Evolutionary conservation across 2,888 invertebrate species (phyloP), one percentile per base, ranked within the genome.

Genomic region (Nematopogon swammerdamellus): DNA sequence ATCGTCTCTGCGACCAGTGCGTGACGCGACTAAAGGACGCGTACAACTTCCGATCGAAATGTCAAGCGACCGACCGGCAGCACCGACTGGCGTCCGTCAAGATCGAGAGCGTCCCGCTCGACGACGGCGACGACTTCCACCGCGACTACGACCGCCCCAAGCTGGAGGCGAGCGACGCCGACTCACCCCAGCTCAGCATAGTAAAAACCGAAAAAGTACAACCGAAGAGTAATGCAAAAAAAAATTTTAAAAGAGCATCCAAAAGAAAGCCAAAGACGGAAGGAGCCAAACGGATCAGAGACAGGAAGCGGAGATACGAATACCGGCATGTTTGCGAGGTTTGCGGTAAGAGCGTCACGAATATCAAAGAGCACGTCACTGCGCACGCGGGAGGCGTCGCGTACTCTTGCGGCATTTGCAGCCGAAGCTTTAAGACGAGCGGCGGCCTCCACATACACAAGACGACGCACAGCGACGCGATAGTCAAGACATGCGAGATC

Each of bases 251-350:
- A 51, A 58, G 54, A 48, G 55, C 55, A 1, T 51, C 51, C 4
- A 36, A 36, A 14, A 14, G 8, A 14, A 36, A 36, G 11, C 36
- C 36, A 8, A 36, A 36, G 14, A 18, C 18, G 20, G 18, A n/a
- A 49, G 44, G 16, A 49, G 18, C 18, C n/a, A 49, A 47, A 47
- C 16, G 47, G 36, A n/a, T n/a, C n/a, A n/a, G n/a, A n/a, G n/a
- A n/a, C n/a, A n/a, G n/a, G n/a, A 57, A 54, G 46, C 65, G 60
- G 48, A 60, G 56, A 49, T 79, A 79, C 53, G 65, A 71, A 47
- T 80, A 80, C 51, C 69, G 66, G 67, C 77, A 79, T 57, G 68
- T 80, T 16, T 80, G 80, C 56, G 80, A 80, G 56, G 57, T 80
- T 1, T 80, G 80, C 58, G 80, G 80, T 0, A 79, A 75, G 50